Conservation (phyloP, 2,797 vertebrate genomes). For the Limosa lapponica region DNA sequence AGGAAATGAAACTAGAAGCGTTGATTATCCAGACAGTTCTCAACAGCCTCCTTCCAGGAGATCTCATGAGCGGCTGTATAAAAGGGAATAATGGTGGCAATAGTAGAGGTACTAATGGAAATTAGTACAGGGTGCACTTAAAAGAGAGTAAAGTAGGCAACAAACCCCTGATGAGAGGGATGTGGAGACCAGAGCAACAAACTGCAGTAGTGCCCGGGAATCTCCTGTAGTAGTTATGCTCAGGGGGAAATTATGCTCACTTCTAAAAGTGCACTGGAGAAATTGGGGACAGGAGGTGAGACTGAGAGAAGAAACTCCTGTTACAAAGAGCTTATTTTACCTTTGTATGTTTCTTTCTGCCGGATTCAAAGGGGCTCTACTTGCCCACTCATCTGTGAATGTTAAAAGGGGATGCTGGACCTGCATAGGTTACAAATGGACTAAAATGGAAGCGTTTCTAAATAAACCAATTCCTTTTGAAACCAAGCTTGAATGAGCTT, state of each 20-base stretch:
- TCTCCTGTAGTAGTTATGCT: background rate
- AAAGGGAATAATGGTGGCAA: constrained; percentile 26
- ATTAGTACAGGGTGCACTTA: constrained; percentile 35
- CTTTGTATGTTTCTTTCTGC: background rate
- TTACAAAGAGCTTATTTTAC: constrained; percentile 8
- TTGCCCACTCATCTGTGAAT: constrained; percentile 32
- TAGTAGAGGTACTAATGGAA: constrained; percentile 38
- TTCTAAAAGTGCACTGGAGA: background rate
- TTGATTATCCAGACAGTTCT: constrained; percentile 61
- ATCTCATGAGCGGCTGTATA: background rate
- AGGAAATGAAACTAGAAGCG: constrained; percentile 56
- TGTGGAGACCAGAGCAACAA: constrained; percentile 11
- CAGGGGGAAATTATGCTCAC: background rate
- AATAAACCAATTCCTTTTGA: constrained; percentile 36
- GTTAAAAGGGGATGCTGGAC: constrained; percentile 45
- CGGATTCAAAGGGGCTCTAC: constrained; percentile 6
- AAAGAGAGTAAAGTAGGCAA: constrained; percentile 46
- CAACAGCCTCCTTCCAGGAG: constrained; percentile 55
- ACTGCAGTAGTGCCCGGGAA: background rate
- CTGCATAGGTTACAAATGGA: constrained; percentile 25
- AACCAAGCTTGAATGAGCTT: constrained; percentile 31
- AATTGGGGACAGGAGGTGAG: background rate
- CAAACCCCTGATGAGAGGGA: constrained; percentile 20
- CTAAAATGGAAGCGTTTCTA: constrained; percentile 39
- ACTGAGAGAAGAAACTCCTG: background rate